A percentile compares a stretch with the other conserved stretches of the same genome.
Conservation (phyloP, 1,140 invertebrate species). For the Theocolax elegans region DNA sequence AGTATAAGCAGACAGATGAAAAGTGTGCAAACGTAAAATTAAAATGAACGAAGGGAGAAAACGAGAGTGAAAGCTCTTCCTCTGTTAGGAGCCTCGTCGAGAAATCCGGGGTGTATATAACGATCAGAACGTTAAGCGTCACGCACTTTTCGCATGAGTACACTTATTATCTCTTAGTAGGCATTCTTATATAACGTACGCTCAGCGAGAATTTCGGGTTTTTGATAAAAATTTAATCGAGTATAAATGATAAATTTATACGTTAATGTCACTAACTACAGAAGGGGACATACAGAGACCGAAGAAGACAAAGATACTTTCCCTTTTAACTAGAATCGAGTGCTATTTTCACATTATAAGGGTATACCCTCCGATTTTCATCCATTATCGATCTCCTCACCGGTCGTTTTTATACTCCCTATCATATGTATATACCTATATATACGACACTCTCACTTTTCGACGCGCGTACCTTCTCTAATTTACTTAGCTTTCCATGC, state of each 20-base stretch:
- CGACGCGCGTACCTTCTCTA: not conserved
- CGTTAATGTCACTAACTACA: not conserved
- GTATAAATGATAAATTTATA: constrained; percentile 38
- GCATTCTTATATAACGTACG: no score
- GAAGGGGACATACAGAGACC: no score
- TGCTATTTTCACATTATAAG: not conserved
- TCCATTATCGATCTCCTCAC: not conserved
- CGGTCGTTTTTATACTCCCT: not conserved
- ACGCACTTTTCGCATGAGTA: constrained; percentile 9
- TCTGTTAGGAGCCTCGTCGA: no score
- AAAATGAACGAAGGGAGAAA: no score
- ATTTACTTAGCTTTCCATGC: not conserved
- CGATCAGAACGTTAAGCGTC: not conserved
- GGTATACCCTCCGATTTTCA: not conserved
- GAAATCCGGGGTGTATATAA: no score
- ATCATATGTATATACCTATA: not conserved
- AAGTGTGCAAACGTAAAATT: no score
- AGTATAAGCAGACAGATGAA: no score
- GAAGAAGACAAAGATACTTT: not conserved
- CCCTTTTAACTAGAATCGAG: not conserved
- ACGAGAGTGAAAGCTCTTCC: no score
- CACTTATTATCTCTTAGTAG: constrained; percentile 9
- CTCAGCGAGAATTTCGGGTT: not conserved
- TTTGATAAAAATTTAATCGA: constrained; percentile 42
- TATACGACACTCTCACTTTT: not conserved